Base-by-base conservation (phyloP, 2,888 invertebrate genomes). In the Apeira syringaria region DNA sequence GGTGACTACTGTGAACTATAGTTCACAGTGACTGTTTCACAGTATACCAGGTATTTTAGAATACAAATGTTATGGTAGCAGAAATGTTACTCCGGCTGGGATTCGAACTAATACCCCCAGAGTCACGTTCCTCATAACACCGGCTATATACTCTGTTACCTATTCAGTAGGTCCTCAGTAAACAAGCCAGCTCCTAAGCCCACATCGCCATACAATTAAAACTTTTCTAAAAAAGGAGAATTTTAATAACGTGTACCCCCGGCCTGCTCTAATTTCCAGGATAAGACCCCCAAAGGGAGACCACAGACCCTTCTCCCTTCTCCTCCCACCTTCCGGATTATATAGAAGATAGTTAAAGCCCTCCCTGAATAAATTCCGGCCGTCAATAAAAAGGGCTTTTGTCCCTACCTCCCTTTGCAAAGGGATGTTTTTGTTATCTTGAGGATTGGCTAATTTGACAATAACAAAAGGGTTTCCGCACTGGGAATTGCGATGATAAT, bases 391-490 rank as follows among this genome's bases (percentile, higher is more conserved):
- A 81, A 75, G 78, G 79, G 75, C 79, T 80, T 80, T 86, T 87
- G 85, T 86, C 80, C 83, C 75, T 78, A 72, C 5, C 20, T 20
- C 20, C 20, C 20, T 20, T 20, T 7, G 61, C 40, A 43, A 69
- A 85, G 84, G 88, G 83, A 70, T 85, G 82, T 86, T 87, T 86
- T 87, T 89, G 88, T 88, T 89, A 89, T 89, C 89, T 89, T 89
- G 89, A 88, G 89, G 84, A 89, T 86, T 84, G 89, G 77, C 85
- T 89, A 89, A 89, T 89, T 89, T 89, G 89, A 85, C 86, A 88
- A 87, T 82, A 88, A 88, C 89, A 89, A 89, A 86, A 82, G 84
- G 81, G 76, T 27, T 64, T 80, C 77, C 80, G 79, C 70, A 59
- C 5, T 61, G 85, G 86, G 84, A 79, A 80, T 80, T 80, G 75